Base-by-base conservation (phyloP, 35 echinoderm and acorn worm genomes). In the Nesometra sesokonis region DNA sequence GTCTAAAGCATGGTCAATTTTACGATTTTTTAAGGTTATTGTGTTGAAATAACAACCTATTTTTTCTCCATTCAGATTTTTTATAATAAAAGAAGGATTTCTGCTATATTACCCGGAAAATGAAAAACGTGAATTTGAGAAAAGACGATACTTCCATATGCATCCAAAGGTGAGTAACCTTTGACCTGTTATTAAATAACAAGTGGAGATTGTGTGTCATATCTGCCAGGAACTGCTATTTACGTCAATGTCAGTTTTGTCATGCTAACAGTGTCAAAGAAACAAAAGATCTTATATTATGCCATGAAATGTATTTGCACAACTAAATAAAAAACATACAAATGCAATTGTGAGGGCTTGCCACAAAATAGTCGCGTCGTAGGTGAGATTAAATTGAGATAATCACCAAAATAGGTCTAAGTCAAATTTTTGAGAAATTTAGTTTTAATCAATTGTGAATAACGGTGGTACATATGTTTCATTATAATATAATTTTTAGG, bases 91-190 rank as follows among this genome's bases (percentile, higher is more conserved):
- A 80, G 96, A 99, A 86, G 96, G 92, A 31, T 99, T 94, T 81
- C 88, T 99, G 17, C 87, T 99, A 17, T 99, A 99, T 84, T 99
- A 99, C 82, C 83, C 96, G 0, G 96, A 99, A 87, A 99, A 90
- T 99, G 96, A 99, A 82, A 99, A 99, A 83, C 81, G 90, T 82
- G 96, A 99, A 76, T 99, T 99, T 90, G 96, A 99, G 37, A 91
- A 94, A 79, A 99, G 91, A 84, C 87, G 90, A 38, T 89, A 87
- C 77, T 99, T 99, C 79, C 93, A 99, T 81, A 92, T 99, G 82
- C 96, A 99, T 79, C 96, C 96, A 17, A 99, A 99, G 96, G 96
- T 99, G 90, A 94, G 87, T 33, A 13, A 27, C 52, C 39, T 43
- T 43, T 43, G 39, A 43, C 4, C 39, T 43, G 5, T 43, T 15